Conservation (phyloP, 2,888 invertebrate species). For the Oeneis ivallda region DNA sequence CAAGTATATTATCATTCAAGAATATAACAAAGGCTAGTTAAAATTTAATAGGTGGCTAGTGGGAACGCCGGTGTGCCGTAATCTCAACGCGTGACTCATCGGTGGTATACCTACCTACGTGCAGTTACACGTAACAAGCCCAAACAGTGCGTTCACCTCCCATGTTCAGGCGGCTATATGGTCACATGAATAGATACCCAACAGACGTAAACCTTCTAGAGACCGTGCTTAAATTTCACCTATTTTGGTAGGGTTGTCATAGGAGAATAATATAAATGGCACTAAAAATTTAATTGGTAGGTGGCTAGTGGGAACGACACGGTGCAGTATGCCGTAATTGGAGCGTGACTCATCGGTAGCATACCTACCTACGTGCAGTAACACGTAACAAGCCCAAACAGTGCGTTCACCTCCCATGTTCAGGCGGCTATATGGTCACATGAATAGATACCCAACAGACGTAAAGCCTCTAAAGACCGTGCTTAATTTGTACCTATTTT, state of each 20-base stretch:
- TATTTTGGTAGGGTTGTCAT: too few species aligned
- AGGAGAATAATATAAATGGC: too few species aligned
- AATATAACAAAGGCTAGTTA: slow-evolving; percentile 4
- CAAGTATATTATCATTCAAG: too few species aligned
- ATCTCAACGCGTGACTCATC: slow-evolving; percentile 29
- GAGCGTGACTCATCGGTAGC: slow-evolving; percentile 27
- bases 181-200: too few species aligned
- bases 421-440: not conserved
- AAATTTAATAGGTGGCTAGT: slow-evolving; percentile 14
- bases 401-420: slow-evolving; percentile 9
- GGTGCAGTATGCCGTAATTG: slow-evolving; percentile 18
- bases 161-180: not conserved
- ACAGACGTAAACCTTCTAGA: too few species aligned
- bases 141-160: slow-evolving; percentile 36
- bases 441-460: too few species aligned
- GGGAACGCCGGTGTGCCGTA: slow-evolving; percentile 12
- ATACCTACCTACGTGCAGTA: not conserved
- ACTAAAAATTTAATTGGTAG: too few species aligned
- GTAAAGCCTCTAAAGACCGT: too few species aligned
- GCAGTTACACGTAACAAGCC: slow-evolving; percentile 10
- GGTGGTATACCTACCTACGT: slow-evolving; percentile 9
- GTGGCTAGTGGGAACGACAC: too few species aligned
- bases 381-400: slow-evolving; percentile 26
- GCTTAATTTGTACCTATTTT: too few species aligned
- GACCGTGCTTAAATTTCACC: too few species aligned